These are phyloP conservation scores for Lordiphosa fenestrarum DNA, from an alignment of 2,888 invertebrate genomes.

Conservation along the genomic window DNA sequence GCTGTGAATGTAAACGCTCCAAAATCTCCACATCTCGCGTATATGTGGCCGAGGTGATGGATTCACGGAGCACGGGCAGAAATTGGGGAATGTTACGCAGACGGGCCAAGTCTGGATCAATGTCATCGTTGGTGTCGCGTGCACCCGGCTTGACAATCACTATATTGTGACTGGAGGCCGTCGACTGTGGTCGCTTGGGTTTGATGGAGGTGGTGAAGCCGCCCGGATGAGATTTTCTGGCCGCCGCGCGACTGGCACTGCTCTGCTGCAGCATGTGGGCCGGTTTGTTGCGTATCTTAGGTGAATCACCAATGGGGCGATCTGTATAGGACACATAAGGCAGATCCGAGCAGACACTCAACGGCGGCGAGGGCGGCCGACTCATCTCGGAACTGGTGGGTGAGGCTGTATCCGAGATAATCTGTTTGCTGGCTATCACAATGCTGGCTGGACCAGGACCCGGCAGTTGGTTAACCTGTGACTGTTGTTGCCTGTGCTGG, in stretches of 20 bases:
- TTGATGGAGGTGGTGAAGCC: conserved; percentile 71
- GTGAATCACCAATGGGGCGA: conserved; percentile 93
- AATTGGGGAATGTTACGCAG: conserved; percentile 92
- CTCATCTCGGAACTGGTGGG: conserved; percentile 79
- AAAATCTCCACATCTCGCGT: conserved; percentile 92
- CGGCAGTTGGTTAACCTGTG: conserved; percentile 9
- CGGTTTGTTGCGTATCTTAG: conserved; percentile 86
- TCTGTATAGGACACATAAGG: conserved; percentile 96
- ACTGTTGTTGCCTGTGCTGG: conserved; percentile 20
- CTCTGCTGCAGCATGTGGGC: conserved; percentile 58
- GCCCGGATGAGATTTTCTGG: conserved; percentile 73
- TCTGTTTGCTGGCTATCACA: conserved; percentile 62
- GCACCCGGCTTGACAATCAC: conserved; percentile 89
- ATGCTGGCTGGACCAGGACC: conserved; percentile 49
- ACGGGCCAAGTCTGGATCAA: conserved; percentile 83
- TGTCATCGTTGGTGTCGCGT: conserved; percentile 83
- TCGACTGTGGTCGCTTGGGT: conserved; percentile 80
- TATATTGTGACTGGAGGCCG: conserved; percentile 85
- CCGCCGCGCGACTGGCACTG: conserved; percentile 56
- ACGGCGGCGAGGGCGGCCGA: conserved; percentile 89
- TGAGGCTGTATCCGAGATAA: conserved; percentile 65
- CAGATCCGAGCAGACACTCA: conserved; percentile 92
- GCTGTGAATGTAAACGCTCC: conserved; percentile 84
- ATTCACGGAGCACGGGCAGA: conserved; percentile 94
- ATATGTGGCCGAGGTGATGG: conserved; percentile 86